These are phyloP conservation scores for Psittacara wagleri DNA, from an alignment of 2,113 vertebrate genomes.

Conservation along the genomic window DNA sequence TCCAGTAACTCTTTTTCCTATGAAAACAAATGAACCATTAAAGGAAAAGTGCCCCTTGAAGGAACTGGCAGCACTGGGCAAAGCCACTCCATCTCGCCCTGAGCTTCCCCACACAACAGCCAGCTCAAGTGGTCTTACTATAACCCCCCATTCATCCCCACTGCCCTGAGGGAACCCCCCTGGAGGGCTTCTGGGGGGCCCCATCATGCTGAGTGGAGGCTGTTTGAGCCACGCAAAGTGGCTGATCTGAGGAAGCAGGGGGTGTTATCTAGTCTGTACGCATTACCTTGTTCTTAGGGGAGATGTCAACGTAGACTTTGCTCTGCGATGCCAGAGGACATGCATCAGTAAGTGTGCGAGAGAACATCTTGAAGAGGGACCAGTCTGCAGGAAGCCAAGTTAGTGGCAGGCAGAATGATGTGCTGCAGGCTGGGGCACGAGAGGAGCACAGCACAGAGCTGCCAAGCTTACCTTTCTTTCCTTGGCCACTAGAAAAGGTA, in stretches of 20 bases:
- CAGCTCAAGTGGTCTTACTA: not conserved
- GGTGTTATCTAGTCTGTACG: not conserved
- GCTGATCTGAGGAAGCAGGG: not conserved
- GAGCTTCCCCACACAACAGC: not conserved
- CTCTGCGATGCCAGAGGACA: constrained; percentile 93
- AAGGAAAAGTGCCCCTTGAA: not conserved
- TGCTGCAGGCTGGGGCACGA: not conserved
- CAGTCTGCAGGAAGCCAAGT: constrained; percentile 81
- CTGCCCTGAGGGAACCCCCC: not conserved
- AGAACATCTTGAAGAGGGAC: constrained; percentile 98
- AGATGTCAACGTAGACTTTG: constrained; percentile 91
- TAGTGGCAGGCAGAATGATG: not conserved
- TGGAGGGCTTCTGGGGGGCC: not conserved
- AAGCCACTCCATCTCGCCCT: not conserved
- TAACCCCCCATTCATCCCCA: not conserved
- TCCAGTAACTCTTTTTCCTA: constrained; percentile 89
- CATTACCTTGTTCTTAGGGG: constrained; percentile 85
- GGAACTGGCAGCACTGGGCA: not conserved
- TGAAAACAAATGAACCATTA: not conserved
- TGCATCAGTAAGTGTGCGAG: constrained; percentile 90
- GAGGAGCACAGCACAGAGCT: accelerated
- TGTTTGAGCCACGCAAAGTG: not conserved
- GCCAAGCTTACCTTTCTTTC: constrained; percentile 83
- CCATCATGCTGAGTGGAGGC: not conserved
- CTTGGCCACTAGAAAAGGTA: constrained; percentile 83